Conservation (phyloP, 2,113 vertebrate species). For the Pipra filicauda region DNA sequence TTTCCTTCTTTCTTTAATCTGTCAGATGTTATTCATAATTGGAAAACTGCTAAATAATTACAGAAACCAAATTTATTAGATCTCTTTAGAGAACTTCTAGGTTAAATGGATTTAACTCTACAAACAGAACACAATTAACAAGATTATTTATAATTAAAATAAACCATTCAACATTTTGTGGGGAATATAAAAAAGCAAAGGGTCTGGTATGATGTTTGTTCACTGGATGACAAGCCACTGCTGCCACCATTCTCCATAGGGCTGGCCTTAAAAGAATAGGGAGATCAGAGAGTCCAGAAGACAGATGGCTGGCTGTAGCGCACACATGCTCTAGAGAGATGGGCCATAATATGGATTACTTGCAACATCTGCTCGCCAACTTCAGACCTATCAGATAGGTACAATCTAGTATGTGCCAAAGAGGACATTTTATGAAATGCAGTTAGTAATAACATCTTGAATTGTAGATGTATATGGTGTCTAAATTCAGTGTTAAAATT, state of each 20-base stretch:
- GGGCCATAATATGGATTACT: not conserved
- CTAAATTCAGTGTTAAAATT: not conserved
- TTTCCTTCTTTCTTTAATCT: not conserved
- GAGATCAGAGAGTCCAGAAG: slow-evolving; percentile 40
- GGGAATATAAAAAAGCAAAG: not conserved
- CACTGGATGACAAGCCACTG: slow-evolving; percentile 4
- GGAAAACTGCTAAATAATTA: not conserved
- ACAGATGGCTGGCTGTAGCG: slow-evolving; percentile 43
- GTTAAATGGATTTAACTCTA: not conserved
- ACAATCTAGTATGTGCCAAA: not conserved
- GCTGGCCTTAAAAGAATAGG: slow-evolving; percentile 40
- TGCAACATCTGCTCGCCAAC: slow-evolving; percentile 38
- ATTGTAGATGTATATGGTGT: not conserved
- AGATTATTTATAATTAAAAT: slow-evolving; percentile 21
- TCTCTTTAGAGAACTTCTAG: not conserved
- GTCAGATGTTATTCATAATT: not conserved
- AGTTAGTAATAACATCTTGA: not conserved
- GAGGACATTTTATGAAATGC: not conserved
- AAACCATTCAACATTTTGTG: not conserved
- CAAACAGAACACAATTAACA: not conserved
- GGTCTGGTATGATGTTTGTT: not conserved
- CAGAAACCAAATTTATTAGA: not conserved
- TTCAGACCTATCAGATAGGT: not conserved
- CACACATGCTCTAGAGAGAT: slow-evolving; percentile 30
- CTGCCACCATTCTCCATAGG: slow-evolving; percentile 9